Evolutionary conservation across 2,113 vertebrate species (phyloP), one percentile per base, ranked within the genome.

Genomic region (Amblyopsis rosae): DNA sequence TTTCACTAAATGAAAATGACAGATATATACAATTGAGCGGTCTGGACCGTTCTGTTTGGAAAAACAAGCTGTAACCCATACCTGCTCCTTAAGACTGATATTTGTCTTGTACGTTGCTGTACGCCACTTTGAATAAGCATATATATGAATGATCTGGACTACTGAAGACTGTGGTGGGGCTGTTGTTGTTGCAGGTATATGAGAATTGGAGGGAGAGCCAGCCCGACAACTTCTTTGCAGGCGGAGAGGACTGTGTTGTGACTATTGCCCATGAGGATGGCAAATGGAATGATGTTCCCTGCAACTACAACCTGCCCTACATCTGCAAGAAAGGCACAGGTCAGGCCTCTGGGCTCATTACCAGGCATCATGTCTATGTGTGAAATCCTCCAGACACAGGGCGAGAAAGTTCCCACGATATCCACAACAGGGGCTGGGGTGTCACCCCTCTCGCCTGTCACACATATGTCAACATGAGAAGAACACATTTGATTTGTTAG

Each of bases 221-320:
- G 83, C 97, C 97, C 0, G 97, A 99, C 83, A 99, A 98, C 71
- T 99, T 99, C 93, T 98, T 99, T 12, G 95, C 96, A 1, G 95
- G 96, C 0, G 96, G 98, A 0, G 98, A 99, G 90, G 98, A 99
- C 79, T 99, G 97, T 0, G 96, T 97, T 85, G 96, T 99, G 87
- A 95, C 96, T 87, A 96, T 98, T 77, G 94, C 95, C 1, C 96
- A 97, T 4, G 96, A 98, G 88, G 94, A 94, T 0, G 96, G 98
- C 62, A 96, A 95, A 79, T 99, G 98, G 98, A 99, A 98, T 4
- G 98, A 99, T 0, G 97, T 99, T 12, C 98, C 98, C 69, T 99
- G 98, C 91, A 99, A 99, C 93, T 99, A 99, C 91, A 98, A 99
- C 87, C 94, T 99, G 80, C 96, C 98, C 62, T 99, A 98, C 65